These are phyloP conservation scores for Euphonia xanthogaster DNA, from an alignment of 2,797 vertebrate genomes.

Conservation along the genomic window DNA sequence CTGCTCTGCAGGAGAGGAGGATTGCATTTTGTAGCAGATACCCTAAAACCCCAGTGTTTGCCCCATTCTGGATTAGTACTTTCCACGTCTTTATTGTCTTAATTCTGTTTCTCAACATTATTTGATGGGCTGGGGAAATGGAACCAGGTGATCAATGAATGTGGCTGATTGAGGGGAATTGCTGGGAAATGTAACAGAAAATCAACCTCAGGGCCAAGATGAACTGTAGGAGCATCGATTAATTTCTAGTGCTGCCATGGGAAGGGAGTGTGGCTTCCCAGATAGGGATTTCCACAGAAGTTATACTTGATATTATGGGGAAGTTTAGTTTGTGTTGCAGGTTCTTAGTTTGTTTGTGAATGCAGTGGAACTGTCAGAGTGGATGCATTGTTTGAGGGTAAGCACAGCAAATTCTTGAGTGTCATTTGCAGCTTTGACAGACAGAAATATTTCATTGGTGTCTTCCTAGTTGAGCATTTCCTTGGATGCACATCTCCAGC, in stretches of 20 bases:
- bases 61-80: rapidly evolving
- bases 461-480: background rate
- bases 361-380: background rate
- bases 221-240: background rate
- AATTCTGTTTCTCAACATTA: background rate
- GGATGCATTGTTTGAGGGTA: background rate
- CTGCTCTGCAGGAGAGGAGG: background rate
- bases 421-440: background rate
- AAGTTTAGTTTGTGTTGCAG: background rate
- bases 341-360: background rate
- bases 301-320: background rate
- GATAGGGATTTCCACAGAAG: background rate
- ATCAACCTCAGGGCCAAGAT: background rate
- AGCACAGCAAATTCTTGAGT: background rate
- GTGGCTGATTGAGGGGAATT: background rate
- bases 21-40: background rate
- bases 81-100: background rate
- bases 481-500: background rate
- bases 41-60: background rate
- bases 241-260: background rate
- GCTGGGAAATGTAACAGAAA: background rate
- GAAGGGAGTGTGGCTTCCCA: background rate
- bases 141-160: background rate
- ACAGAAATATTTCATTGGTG: background rate
- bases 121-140: background rate